Evolutionary conservation across 2,888 invertebrate genomes (phyloP).

Genomic region (Volucella inanis): DNA sequence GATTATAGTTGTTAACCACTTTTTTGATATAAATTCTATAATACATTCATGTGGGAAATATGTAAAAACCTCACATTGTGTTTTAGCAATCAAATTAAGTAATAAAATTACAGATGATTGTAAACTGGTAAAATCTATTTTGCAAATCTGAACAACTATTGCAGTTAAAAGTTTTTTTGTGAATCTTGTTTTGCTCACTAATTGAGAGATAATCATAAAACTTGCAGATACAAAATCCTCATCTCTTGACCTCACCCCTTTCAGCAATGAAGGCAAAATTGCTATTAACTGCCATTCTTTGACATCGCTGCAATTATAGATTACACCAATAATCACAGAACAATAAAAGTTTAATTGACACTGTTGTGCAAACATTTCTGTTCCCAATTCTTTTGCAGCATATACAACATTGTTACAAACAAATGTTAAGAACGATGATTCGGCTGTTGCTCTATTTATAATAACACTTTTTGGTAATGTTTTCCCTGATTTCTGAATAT

Average conservation of each 20-base stretch:
- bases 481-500: slow-evolving; percentile 89
- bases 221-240: slow-evolving; percentile 89
- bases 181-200: slow-evolving; percentile 87
- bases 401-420: slow-evolving; percentile 85
- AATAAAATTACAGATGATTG: slow-evolving; percentile 87
- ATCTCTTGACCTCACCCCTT: slow-evolving; percentile 87
- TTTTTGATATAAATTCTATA: slow-evolving; percentile 83
- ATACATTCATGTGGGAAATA: slow-evolving; percentile 85
- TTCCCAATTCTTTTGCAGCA: slow-evolving; percentile 85
- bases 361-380: slow-evolving; percentile 85
- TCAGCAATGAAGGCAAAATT: slow-evolving; percentile 88
- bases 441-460: slow-evolving; percentile 88
- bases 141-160: slow-evolving; percentile 86
- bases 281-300: slow-evolving; percentile 87
- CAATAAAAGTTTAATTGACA: slow-evolving; percentile 92
- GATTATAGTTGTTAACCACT: slow-evolving; percentile 84
- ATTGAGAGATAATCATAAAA: slow-evolving; percentile 89
- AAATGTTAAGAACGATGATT: slow-evolving; percentile 86
- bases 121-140: slow-evolving; percentile 84
- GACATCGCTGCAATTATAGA: slow-evolving; percentile 85
- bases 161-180: slow-evolving; percentile 85
- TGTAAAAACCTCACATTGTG: slow-evolving; percentile 84
- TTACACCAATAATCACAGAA: slow-evolving; percentile 88
- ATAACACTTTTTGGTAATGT: slow-evolving; percentile 89
- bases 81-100: slow-evolving; percentile 88